Evolutionary conservation across 1,140 invertebrate genomes (phyloP), one percentile per base, ranked within the genome.

Genomic region (Hyphantria cunea): DNA sequence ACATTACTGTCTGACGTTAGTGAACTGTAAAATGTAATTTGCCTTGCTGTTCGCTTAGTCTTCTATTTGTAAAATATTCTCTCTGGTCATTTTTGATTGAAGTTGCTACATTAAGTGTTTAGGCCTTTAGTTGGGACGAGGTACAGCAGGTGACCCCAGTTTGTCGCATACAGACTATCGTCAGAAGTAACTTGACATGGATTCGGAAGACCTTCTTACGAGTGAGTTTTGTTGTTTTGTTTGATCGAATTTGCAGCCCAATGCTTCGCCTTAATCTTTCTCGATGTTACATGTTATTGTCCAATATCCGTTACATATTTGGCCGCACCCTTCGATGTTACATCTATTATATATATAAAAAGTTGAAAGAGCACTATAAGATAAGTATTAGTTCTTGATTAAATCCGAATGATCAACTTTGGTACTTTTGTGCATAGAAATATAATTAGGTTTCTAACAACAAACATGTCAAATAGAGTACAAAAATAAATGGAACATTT

Each of bases 401-500:
- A 3, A 2, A 2, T 31, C 56, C 58, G 47, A 49, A 59, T 59
- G 48, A 33, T 49, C 45, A 48, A 55, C 52, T 17, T 42, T 58
- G 37, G 45, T 37, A 14, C 32, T 6, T 13, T 7, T 44, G n/a
- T 37, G 45, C 10, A 13, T 58, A 39, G 48, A 56, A 59, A 47
- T 66, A 53, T 14, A 53, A 37, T 37, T 10, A 37, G 8, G 8
- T 14, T 56, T n/a, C n/a, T 52, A 50, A 60, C 37, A 65, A 68
- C 51, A 58, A 59, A 61, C 49, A 54, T 32, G 50, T 41, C 31
- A 48, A 63, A 50, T 65, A 53, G 52, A 53, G 49, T 61, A 66
- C 37, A 66, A 66, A 66, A 66, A 66, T 61, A 65, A 58, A 42
- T 13, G 39, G 47, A 44, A 45, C 45, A 56, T 34, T 32, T 42